Base-by-base conservation (phyloP, 2,797 vertebrate species). In the Lepus oiostolus region DNA sequence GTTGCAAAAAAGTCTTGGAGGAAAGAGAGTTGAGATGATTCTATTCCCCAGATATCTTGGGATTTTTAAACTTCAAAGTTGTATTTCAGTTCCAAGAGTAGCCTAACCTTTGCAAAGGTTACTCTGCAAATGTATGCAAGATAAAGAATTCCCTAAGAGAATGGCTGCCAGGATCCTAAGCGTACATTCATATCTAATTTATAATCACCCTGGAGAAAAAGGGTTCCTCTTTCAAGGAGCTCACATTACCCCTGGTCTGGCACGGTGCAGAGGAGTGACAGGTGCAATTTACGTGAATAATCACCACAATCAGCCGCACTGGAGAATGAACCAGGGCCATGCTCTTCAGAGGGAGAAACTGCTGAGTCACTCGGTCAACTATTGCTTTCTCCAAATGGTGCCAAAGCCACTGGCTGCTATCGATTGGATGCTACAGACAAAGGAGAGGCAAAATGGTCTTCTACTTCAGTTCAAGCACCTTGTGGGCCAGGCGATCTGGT, bases 211-310 rank as follows among this genome's bases (percentile, higher is more conserved):
- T 93, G 80, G 70, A 88, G 93, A 95, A 97, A 91, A 81, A 0
- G 5, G 84, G 80, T 87, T 97, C 86, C 52, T 89, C 82, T 97
- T 96, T 94, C 96, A 97, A 94, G 96, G 95, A 92, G 96, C 93
- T 96, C 96, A 79, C 42, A 38, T 97, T 97, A 95, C 93, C 52
- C 58, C 77, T 76, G 67, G 82, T 84, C 94, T 92, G 85, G 88
- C 85, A 87, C 72, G 67, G 90, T 93, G 60, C 72, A 96, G 83
- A 68, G 84, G 89, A 94, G 86, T 95, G 95, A 97, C 96, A 96
- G 96, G 94, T 96, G 95, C 92, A 95, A 95, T 97, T 96, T 96
- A 92, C 38, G 54, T 93, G 94, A 96, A 95, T 94, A 94, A 94
- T 93, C 92, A 91, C 81, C 1, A 42, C 93, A 90, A 93, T 96